A percentile compares a stretch with the other conserved stretches of the same genome.
phyloP scores from a whole-genome alignment of 2,113 vertebrate genomes.

The Damaliscus lunatus region DNA sequence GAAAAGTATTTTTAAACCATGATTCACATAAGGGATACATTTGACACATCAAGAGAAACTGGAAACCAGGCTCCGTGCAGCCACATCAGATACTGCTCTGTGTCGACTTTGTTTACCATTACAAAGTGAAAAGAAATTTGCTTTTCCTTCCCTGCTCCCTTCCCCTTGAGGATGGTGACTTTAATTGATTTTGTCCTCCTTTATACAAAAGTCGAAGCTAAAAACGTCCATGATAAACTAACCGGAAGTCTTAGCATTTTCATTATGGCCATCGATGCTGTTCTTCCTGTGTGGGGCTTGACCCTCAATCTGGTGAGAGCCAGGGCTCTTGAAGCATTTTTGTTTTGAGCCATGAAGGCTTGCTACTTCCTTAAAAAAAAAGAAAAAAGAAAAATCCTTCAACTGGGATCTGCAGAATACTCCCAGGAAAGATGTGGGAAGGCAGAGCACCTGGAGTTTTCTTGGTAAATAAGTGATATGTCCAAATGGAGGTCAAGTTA shows the following conservation, averaged over 20 bases:
- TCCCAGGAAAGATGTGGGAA: background rate
- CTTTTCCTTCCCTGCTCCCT: constrained; percentile 45
- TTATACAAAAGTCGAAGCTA: background rate
- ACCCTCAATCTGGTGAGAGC: background rate
- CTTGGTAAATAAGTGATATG: background rate
- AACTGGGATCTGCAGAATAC: background rate
- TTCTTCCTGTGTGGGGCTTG: background rate
- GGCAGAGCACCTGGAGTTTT: background rate
- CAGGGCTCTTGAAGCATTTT: background rate
- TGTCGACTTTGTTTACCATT: constrained; percentile 54
- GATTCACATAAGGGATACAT: constrained; percentile 64
- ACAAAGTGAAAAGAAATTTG: constrained; percentile 64
- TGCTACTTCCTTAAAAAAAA: background rate
- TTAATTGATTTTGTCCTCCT: constrained; percentile 57
- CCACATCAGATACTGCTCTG: constrained; percentile 55
- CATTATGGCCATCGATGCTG: too few relatives aligned
- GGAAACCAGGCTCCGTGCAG: constrained; percentile 43
- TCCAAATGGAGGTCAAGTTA: background rate
- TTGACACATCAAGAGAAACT: constrained; percentile 68
- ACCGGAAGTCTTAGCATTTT: background rate
- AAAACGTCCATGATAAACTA: background rate
- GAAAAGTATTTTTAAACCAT: constrained; percentile 51
- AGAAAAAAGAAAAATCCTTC: background rate
- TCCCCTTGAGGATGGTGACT: background rate
- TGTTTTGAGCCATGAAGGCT: background rate